These are phyloP conservation scores for Napeogenes sylphis DNA, from an alignment of 2,888 invertebrate genomes.

Conservation along the genomic window DNA sequence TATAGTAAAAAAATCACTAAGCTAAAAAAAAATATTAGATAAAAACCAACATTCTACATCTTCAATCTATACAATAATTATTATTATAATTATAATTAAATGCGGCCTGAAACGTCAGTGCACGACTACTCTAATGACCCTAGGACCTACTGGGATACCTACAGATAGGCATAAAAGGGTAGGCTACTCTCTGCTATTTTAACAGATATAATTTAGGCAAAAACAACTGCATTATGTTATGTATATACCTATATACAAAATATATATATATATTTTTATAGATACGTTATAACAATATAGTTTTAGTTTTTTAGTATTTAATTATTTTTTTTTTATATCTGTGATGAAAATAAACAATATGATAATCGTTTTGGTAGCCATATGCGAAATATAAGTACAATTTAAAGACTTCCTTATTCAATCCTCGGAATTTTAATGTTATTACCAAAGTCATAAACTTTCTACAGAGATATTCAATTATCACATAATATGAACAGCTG, in stretches of 20 bases:
- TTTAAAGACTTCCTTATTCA: not conserved
- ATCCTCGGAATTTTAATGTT: slow-evolving; percentile 1
- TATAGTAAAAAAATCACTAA: too few relatives aligned
- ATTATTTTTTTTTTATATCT: too few relatives aligned
- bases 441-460: not conserved
- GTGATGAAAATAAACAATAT: not conserved
- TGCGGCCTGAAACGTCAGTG: slow-evolving; percentile 26
- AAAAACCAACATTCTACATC: too few relatives aligned
- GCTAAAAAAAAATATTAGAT: too few relatives aligned
- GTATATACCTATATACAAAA: too few relatives aligned
- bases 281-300: too few relatives aligned
- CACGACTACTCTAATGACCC: slow-evolving; percentile 38
- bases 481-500: not conserved
- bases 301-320: too few relatives aligned
- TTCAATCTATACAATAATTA: too few relatives aligned
- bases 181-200: slow-evolving; percentile 18
- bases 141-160: slow-evolving; percentile 30
- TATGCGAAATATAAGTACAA: not conserved
- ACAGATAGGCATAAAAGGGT: slow-evolving; percentile 21
- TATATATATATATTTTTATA: too few relatives aligned
- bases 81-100: slow-evolving; percentile 3
- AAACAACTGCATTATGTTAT: too few relatives aligned
- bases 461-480: not conserved
- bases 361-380: not conserved
- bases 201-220: not conserved